Conservation (phyloP, 2,113 vertebrate species). For the Puffinus mauretanicus region DNA sequence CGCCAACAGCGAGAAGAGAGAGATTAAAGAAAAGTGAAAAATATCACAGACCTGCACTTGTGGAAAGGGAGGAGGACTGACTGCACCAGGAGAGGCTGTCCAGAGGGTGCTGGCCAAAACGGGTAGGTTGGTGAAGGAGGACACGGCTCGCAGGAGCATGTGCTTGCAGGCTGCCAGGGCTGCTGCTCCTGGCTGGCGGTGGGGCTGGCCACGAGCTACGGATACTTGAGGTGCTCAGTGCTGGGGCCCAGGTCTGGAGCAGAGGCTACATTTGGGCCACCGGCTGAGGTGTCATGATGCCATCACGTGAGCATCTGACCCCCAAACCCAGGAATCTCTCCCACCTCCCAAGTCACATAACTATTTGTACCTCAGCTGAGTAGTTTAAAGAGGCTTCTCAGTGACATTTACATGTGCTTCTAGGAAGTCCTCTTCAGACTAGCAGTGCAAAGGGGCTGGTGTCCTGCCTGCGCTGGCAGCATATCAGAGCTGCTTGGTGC, state of each 20-base stretch:
- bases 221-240: background rate
- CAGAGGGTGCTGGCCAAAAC: background rate
- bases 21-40: background rate
- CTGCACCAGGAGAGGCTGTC: background rate
- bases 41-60: fast-evolving
- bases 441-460: background rate
- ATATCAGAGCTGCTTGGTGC: background rate
- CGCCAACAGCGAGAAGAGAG: background rate
- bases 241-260: background rate
- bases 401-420: background rate
- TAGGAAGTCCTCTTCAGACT: background rate
- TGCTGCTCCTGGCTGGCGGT: background rate
- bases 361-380: background rate
- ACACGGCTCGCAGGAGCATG: fast-evolving
- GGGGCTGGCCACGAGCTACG: fast-evolving
- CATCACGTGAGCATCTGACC: fast-evolving
- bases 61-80: background rate
- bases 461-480: background rate
- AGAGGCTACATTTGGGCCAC: fast-evolving
- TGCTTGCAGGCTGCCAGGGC: background rate
- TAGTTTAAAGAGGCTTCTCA: background rate
- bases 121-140: background rate
- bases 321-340: background rate
- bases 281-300: background rate
- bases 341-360: background rate